phyloP scores from a whole-genome alignment of 2,797 vertebrate species.

The Aphelocoma californica region DNA sequence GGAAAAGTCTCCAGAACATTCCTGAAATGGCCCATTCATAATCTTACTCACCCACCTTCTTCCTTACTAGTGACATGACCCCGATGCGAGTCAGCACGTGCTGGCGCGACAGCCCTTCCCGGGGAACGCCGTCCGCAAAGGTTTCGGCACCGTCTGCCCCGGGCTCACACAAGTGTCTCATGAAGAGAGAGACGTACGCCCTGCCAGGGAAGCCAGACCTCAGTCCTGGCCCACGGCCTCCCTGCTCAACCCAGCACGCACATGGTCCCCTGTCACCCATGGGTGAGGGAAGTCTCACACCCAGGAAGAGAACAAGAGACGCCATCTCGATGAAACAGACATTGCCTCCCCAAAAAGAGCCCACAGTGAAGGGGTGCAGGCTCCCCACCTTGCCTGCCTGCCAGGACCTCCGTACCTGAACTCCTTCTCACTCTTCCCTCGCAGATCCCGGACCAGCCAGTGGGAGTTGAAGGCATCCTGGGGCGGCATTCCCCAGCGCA shows the following conservation, averaged over 20 bases:
- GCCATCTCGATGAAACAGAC: background rate
- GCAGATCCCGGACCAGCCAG: constrained; percentile 95
- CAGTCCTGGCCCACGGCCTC: fast-evolving
- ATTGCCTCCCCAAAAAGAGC: background rate
- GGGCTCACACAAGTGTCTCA: constrained; percentile 96
- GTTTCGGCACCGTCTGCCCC: constrained; percentile 95
- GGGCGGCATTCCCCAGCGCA: constrained; percentile 99
- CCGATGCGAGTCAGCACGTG: constrained; percentile 97
- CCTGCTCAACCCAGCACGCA: background rate
- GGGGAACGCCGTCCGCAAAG: constrained; percentile 94
- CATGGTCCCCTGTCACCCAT: fast-evolving
- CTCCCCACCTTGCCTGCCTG: background rate
- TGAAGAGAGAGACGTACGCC: constrained; percentile 97
- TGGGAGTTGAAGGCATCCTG: constrained; percentile 99
- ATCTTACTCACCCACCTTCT: constrained; percentile 86
- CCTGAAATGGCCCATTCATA: background rate
- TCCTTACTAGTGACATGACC: constrained; percentile 98
- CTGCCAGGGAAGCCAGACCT: constrained; percentile 64
- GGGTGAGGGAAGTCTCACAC: too few species aligned
- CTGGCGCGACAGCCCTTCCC: constrained; percentile 94
- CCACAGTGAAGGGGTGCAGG: fast-evolving
- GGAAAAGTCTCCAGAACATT: background rate
- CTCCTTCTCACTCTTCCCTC: constrained; percentile 97
- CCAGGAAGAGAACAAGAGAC: background rate
- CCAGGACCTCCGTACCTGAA: constrained; percentile 80